Evolutionary conservation across 1,140 invertebrate genomes (phyloP), one percentile per base, ranked within the genome.

Genomic region (Monochamus saltuarius): DNA sequence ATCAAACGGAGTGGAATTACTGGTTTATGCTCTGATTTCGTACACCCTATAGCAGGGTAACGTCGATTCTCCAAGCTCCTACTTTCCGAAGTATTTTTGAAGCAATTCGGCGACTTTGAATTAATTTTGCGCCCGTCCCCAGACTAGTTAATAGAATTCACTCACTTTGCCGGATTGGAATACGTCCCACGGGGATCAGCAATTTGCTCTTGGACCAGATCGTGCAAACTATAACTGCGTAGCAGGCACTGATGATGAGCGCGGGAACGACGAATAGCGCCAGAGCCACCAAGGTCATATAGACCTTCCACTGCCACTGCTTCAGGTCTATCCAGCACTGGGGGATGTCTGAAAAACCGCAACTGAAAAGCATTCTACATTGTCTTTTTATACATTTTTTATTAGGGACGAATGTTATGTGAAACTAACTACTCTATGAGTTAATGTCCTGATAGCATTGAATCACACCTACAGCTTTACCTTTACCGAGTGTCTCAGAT

Each of bases 291-390:
- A 92, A 70, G 0, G 87, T 89, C 85, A 97, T 89, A 80, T 95
- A 98, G 10, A 97, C 80, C 78, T 90, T 88, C 94, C 94, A 97
- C 49, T 89, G 82, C 73, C 84, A 82, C 0, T 84, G 79, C 1
- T 85, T 82, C 40, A 97, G 76, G 16, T 94, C 89, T 57, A 96
- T 95, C 92, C 93, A 96, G 76, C 94, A 97, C 75, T 96, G 94
- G 0, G 84, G 79, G 65, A 85, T 84, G 16, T 87, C 86, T 89
- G 79, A 40, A 67, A 40, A 11, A 29, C 22, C 22, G 22, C 22
- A 29, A 29, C 2, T 6, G 22, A 29, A 29, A 3, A 3, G 6
- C 6, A 3, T 29, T 6, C 6, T 29, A 29, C 2, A 29, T 6
- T 29, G 22, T 3, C 6, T 29, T 29, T 29, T 29, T n/a, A n/a